phyloP scores from a whole-genome alignment of 2,113 vertebrate species.

The Mola mola region DNA sequence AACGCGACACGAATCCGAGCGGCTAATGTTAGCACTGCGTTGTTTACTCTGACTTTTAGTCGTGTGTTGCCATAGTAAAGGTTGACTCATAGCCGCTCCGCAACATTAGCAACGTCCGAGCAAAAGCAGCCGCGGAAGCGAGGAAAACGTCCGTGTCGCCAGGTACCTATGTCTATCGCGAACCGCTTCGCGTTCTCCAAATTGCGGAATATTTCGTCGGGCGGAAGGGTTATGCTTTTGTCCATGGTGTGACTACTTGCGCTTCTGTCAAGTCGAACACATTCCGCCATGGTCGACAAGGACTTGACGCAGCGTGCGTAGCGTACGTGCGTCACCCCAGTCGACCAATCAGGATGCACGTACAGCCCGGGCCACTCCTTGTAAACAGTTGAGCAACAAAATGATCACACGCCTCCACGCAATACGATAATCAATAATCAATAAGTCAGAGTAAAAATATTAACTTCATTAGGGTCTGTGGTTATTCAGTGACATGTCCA shows the following conservation, averaged over 20 bases:
- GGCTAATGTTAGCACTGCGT: slow-evolving; percentile 16
- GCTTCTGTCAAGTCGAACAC: slow-evolving; percentile 75
- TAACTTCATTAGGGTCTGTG: too few species aligned
- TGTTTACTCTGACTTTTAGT: slow-evolving; percentile 37
- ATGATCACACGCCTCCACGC: too few species aligned
- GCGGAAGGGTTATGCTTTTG: slow-evolving; percentile 95
- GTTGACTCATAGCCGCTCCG: slow-evolving; percentile 22
- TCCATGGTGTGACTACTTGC: slow-evolving; percentile 85
- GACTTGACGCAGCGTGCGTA: slow-evolving; percentile 42
- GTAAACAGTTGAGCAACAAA: too few species aligned
- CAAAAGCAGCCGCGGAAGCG: not conserved
- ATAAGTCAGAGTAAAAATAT: too few species aligned
- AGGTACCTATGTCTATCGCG: slow-evolving; percentile 96
- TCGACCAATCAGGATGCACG: slow-evolving; percentile 54
- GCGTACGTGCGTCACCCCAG: not conserved
- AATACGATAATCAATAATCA: too few species aligned
- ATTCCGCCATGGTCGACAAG: slow-evolving; percentile 82
- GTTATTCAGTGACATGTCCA: too few species aligned
- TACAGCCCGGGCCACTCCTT: not conserved
- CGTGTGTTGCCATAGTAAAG: slow-evolving; percentile 31
- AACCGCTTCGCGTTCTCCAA: slow-evolving; percentile 96
- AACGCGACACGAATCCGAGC: not conserved
- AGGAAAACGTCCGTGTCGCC: not conserved
- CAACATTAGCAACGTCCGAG: slow-evolving; percentile 12
- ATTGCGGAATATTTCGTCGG: slow-evolving; percentile 95